These are phyloP conservation scores for Drosophila basisetae DNA, from an alignment of 2,888 invertebrate genomes.

Conservation along the genomic window DNA sequence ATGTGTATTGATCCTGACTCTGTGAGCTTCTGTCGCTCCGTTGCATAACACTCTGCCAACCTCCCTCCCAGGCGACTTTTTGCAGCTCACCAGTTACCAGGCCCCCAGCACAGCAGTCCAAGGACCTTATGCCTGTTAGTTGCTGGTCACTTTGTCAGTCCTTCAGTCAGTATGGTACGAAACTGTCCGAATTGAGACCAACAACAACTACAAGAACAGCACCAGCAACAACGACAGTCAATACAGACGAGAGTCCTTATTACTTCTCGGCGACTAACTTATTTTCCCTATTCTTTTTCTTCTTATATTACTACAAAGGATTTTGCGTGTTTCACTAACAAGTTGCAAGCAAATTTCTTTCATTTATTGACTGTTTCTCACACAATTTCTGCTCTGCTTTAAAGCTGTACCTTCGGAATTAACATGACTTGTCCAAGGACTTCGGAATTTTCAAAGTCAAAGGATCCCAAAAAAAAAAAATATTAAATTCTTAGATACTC, in stretches of 20 bases:
- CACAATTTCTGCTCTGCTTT: slow-evolving; percentile 8
- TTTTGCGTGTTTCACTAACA: slow-evolving; percentile 70
- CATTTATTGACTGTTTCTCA: slow-evolving; percentile 34
- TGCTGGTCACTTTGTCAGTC: slow-evolving; percentile 76
- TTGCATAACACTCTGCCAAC: slow-evolving; percentile 63
- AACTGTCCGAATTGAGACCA: slow-evolving; percentile 31
- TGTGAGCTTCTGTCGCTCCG: slow-evolving; percentile 20
- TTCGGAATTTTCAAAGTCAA: background rate
- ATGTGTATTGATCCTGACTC: slow-evolving; percentile 24
- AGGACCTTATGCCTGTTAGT: slow-evolving; percentile 29
- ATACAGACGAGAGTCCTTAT: slow-evolving; percentile 62
- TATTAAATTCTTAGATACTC: background rate
- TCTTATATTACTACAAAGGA: slow-evolving; percentile 39
- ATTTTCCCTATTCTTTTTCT: slow-evolving; percentile 44
- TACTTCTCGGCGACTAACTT: slow-evolving; percentile 76
- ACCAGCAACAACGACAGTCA: slow-evolving; percentile 27
- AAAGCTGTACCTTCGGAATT: slow-evolving; percentile 11
- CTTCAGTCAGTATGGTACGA: slow-evolving; percentile 34
- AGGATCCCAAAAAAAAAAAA: background rate
- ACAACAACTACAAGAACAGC: slow-evolving; percentile 28
- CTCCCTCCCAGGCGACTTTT: slow-evolving; percentile 29
- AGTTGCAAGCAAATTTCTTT: slow-evolving; percentile 56
- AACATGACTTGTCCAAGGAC: slow-evolving; percentile 12
- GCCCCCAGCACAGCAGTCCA: slow-evolving; percentile 10
- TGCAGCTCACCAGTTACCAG: background rate